Percentiles rank a stretch among this genome's conserved stretches.
Evolutionary conservation across 2,888 invertebrate species (phyloP).

Genomic region (Sarcophaga caerulescens): DNA sequence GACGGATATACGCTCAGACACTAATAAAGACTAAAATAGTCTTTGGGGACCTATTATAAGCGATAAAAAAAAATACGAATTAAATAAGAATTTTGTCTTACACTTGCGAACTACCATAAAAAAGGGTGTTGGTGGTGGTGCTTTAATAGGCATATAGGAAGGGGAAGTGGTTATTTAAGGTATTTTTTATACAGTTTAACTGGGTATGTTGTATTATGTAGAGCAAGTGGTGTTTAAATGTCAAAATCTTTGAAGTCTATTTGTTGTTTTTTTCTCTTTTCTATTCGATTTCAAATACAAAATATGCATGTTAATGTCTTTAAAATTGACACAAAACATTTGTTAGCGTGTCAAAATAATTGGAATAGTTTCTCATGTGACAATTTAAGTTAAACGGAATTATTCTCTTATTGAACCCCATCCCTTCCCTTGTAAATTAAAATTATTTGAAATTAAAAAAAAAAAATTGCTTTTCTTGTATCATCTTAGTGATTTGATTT

Average conservation of each 20-base stretch:
- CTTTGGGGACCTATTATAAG: conserved; percentile 47
- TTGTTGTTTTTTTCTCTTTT: not conserved
- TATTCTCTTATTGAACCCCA: not conserved
- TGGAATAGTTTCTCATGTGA: conserved; percentile 40
- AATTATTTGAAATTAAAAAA: conserved; percentile 5
- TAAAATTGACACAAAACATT: conserved; percentile 62
- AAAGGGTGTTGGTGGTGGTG: not conserved
- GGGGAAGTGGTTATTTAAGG: conserved; percentile 1
- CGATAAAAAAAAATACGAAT: conserved; percentile 29
- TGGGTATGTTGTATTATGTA: not conserved
- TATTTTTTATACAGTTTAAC: not conserved
- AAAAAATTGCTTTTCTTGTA: not conserved
- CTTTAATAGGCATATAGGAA: not conserved
- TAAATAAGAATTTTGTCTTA: not conserved
- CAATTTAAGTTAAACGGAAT: conserved; percentile 55
- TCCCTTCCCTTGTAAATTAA: not conserved
- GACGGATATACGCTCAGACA: too few species aligned
- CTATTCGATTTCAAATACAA: not conserved
- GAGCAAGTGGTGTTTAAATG: conserved; percentile 55
- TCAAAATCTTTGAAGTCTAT: conserved; percentile 25
- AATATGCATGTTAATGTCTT: conserved; percentile 49
- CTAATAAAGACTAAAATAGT: conserved; percentile 33
- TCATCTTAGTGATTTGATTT: too few species aligned
- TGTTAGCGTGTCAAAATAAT: conserved; percentile 63
- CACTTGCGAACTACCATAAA: not conserved